These are phyloP conservation scores for Anthopleura sola DNA, from an alignment of 64 coral and sea anemone genomes.

Conservation along the genomic window DNA sequence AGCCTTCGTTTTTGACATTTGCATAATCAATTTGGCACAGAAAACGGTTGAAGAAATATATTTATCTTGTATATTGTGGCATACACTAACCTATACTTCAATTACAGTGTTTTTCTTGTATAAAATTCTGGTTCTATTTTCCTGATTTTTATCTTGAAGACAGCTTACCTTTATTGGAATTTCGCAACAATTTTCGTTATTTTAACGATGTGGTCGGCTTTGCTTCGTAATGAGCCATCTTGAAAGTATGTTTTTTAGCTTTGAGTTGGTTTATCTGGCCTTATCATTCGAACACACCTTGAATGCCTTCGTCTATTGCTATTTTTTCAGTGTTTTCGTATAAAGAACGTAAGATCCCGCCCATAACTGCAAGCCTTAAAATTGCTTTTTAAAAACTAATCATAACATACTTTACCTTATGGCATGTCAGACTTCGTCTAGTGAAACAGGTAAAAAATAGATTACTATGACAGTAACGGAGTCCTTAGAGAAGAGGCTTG, in stretches of 20 bases:
- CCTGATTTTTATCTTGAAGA: background rate
- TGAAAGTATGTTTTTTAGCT: too few species aligned
- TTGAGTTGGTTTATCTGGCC: too few species aligned
- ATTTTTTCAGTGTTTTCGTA: background rate
- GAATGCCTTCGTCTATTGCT: background rate
- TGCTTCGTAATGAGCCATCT: background rate
- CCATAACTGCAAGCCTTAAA: background rate
- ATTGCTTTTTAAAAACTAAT: background rate
- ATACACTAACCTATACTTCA: background rate
- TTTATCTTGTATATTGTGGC: background rate
- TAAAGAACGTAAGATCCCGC: background rate
- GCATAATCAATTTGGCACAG: background rate
- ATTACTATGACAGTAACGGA: background rate
- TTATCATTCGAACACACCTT: background rate
- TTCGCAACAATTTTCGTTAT: background rate
- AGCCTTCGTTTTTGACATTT: background rate
- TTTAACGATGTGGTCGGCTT: background rate
- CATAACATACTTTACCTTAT: background rate
- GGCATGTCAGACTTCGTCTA: background rate
- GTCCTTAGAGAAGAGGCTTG: background rate
- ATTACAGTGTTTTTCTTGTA: background rate
- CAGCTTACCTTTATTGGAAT: background rate
- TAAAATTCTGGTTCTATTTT: too few species aligned
- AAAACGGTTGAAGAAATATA: background rate
- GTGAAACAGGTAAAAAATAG: background rate